phyloP scores from a whole-genome alignment of 2,888 invertebrate genomes.

The Phrixothrix hirtus region DNA sequence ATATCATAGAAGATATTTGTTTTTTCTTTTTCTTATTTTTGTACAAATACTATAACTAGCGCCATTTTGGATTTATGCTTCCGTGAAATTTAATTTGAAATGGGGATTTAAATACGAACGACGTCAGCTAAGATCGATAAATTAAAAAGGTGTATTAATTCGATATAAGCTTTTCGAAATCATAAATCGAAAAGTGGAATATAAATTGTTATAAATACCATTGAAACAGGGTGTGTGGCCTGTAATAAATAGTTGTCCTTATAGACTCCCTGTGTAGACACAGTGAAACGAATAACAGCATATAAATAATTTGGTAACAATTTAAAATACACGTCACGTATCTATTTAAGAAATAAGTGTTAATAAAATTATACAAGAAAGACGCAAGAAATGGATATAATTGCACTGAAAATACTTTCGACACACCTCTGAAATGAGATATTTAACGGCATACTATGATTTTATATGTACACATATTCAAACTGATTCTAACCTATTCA shows the following conservation, averaged over 20 bases:
- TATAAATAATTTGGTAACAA: conserved; percentile 51
- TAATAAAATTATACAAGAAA: too few species aligned
- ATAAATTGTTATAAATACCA: conserved; percentile 34
- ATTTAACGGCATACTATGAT: too few species aligned
- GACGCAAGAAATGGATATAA: too few species aligned
- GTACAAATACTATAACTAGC: conserved; percentile 5
- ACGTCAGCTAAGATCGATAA: too few species aligned
- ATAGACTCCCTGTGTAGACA: conserved; percentile 47
- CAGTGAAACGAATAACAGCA: conserved; percentile 48
- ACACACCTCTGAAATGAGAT: too few species aligned
- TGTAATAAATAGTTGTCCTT: conserved; percentile 49
- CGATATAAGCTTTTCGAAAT: conserved; percentile 3
- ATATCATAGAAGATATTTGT: conserved; percentile 18
- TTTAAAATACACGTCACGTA: too few species aligned
- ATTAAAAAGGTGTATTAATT: too few species aligned
- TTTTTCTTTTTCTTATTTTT: conserved; percentile 17
- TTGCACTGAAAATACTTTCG: too few species aligned
- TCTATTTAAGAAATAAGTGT: too few species aligned
- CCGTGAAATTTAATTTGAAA: conserved; percentile 6
- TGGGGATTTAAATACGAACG: conserved; percentile 1
- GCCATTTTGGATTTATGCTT: conserved; percentile 13
- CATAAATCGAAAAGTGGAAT: conserved; percentile 18
- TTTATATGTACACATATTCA: too few species aligned
- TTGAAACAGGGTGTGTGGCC: conserved; percentile 48
- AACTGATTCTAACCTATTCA: too few species aligned